Conservation (phyloP, 1,140 invertebrate species). For the Leptinotarsa defecta region DNA sequence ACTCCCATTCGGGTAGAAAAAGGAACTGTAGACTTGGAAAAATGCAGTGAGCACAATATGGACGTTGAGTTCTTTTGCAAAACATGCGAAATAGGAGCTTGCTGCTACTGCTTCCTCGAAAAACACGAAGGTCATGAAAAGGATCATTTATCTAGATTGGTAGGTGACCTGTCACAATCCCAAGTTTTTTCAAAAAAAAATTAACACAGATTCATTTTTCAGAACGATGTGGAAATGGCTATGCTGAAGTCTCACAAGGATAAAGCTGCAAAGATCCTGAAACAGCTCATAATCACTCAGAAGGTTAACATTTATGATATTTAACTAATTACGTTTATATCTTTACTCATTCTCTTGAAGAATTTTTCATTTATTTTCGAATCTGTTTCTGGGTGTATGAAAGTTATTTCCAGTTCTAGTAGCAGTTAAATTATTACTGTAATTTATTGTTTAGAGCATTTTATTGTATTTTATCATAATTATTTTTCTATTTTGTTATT, state of each 20-base stretch:
- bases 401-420: too few species aligned
- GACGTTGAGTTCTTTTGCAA: slow-evolving; percentile 36
- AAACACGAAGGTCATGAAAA: slow-evolving; percentile 33
- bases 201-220: slow-evolving; percentile 7
- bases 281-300: slow-evolving; percentile 24
- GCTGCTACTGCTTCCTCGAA: slow-evolving; percentile 37
- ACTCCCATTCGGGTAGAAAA: slow-evolving; percentile 15
- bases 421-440: too few species aligned
- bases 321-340: background rate
- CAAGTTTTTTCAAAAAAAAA: too few species aligned
- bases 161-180: slow-evolving; percentile 14
- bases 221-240: slow-evolving; percentile 30
- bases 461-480: too few species aligned
- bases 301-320: slow-evolving; percentile 2
- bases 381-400: too few species aligned
- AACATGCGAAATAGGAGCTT: slow-evolving; percentile 26
- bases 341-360: background rate
- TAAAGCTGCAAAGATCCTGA: slow-evolving; percentile 24
- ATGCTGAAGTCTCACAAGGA: slow-evolving; percentile 27
- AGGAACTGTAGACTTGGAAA: slow-evolving; percentile 29
- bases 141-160: slow-evolving; percentile 25
- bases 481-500: too few species aligned
- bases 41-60: slow-evolving; percentile 32
- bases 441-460: too few species aligned
- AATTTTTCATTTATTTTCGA: slow-evolving; percentile 4